phyloP scores from a whole-genome alignment of 2,797 vertebrate genomes.

The Furcifer pardalis region DNA sequence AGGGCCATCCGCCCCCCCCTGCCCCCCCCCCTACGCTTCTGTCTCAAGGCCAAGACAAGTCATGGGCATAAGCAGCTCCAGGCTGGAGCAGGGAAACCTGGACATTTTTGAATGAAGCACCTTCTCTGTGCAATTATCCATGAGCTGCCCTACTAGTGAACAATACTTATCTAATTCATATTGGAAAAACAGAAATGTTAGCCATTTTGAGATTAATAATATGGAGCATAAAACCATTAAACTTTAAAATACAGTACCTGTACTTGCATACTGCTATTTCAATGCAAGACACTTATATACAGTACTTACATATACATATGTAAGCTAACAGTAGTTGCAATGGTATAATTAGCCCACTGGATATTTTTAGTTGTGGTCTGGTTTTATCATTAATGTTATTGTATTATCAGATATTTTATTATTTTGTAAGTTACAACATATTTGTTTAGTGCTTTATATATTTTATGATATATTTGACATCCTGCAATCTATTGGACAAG shows the following conservation, averaged over 20 bases:
- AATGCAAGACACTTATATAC: neutral
- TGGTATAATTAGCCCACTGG: neutral
- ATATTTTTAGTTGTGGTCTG: too few relatives aligned
- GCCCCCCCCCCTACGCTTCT: too few relatives aligned
- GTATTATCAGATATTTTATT: too few relatives aligned
- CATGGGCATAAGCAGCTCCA: too few relatives aligned
- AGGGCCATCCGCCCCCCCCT: too few relatives aligned
- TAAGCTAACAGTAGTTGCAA: neutral
- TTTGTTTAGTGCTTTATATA: neutral
- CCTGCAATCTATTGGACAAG: neutral
- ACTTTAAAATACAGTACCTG: too few relatives aligned
- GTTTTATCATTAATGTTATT: too few relatives aligned
- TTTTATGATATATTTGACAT: neutral
- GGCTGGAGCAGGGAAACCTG: too few relatives aligned
- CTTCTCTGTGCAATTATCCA: neutral
- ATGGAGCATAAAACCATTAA: neutral
- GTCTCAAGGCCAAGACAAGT: too few relatives aligned
- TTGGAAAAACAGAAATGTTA: neutral
- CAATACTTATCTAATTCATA: neutral
- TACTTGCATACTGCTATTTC: neutral
- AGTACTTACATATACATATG: neutral
- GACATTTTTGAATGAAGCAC: too few relatives aligned
- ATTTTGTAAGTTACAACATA: too few relatives aligned
- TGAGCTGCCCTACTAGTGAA: neutral
- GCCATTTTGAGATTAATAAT: neutral